Conservation (phyloP, 1,140 invertebrate species). For the Heliothis subflexa region DNA sequence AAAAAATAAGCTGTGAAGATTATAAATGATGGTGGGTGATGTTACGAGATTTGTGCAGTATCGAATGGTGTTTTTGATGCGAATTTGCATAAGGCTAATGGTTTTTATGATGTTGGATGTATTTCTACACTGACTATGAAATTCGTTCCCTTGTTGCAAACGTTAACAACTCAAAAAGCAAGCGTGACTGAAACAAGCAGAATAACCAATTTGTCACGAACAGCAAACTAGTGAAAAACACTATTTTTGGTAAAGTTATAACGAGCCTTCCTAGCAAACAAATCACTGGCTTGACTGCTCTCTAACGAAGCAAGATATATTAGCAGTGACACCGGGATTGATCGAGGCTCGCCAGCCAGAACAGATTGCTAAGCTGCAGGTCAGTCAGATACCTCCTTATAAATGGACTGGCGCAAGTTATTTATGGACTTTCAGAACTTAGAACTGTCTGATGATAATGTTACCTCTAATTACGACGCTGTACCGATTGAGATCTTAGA, state of each 20-base stretch:
- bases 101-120: not conserved
- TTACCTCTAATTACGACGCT: slow-evolving; percentile 27
- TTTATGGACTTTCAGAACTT: slow-evolving; percentile 12
- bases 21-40: slow-evolving; percentile 6
- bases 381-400: slow-evolving; percentile 25
- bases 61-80: not conserved
- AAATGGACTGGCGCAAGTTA: slow-evolving; percentile 26
- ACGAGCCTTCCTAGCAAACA: slow-evolving; percentile 25
- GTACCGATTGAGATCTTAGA: slow-evolving; percentile 9
- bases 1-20: slow-evolving; percentile 19
- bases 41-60: slow-evolving; percentile 1
- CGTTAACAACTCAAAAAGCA: not conserved
- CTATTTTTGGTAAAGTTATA: slow-evolving; percentile 29
- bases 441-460: slow-evolving; percentile 1
- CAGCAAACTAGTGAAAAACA: slow-evolving; percentile 6
- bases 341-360: slow-evolving; percentile 12
- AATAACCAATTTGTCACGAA: not conserved
- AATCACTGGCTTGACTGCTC: slow-evolving; percentile 19
- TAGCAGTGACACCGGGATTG: slow-evolving; percentile 28
- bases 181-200: not conserved
- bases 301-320: slow-evolving; percentile 41
- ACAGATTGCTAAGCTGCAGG: slow-evolving; percentile 33
- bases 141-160: not conserved
- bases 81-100: not conserved
- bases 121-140: not conserved